phyloP scores from a whole-genome alignment of 2,888 invertebrate genomes.

The Caenorhabditis panamensis region DNA sequence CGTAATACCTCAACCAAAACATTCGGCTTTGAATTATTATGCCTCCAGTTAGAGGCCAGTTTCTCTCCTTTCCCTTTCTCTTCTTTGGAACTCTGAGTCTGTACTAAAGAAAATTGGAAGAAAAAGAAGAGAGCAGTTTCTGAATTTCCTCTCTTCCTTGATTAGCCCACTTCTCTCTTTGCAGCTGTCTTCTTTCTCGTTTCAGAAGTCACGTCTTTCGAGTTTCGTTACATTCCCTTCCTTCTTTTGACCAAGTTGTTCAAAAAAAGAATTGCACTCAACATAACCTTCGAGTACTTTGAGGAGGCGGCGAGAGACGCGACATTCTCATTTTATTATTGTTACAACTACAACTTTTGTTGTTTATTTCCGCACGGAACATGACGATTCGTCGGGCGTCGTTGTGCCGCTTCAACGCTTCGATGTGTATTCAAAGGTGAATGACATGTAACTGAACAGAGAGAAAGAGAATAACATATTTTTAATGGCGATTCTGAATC shows the following conservation, averaged over 20 bases:
- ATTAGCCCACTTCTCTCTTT: conserved; percentile 7
- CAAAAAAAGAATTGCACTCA: too few relatives aligned
- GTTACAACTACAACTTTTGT: too few relatives aligned
- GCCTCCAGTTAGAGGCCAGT: neutral
- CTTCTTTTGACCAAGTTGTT: neutral
- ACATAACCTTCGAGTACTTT: neutral
- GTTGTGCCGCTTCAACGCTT: too few relatives aligned
- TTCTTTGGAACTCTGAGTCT: neutral
- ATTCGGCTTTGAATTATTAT: too few relatives aligned
- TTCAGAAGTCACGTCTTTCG: neutral
- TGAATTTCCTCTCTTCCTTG: conserved; percentile 8
- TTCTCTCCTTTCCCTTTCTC: neutral
- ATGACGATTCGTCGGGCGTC: too few relatives aligned
- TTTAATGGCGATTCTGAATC: too few relatives aligned
- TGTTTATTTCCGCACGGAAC: too few relatives aligned
- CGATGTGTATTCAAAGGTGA: too few relatives aligned
- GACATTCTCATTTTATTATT: too few relatives aligned
- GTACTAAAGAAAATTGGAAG: conserved; percentile 24
- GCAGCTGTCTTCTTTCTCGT: conserved; percentile 2
- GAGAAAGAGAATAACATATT: too few relatives aligned
- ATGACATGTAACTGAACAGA: too few relatives aligned
- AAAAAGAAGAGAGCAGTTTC: neutral
- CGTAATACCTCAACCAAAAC: conserved; percentile 9
- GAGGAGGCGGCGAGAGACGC: too few relatives aligned
- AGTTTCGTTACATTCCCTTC: neutral